phyloP scores from a whole-genome alignment of 2,888 invertebrate genomes.

The Deilephila porcellus region DNA sequence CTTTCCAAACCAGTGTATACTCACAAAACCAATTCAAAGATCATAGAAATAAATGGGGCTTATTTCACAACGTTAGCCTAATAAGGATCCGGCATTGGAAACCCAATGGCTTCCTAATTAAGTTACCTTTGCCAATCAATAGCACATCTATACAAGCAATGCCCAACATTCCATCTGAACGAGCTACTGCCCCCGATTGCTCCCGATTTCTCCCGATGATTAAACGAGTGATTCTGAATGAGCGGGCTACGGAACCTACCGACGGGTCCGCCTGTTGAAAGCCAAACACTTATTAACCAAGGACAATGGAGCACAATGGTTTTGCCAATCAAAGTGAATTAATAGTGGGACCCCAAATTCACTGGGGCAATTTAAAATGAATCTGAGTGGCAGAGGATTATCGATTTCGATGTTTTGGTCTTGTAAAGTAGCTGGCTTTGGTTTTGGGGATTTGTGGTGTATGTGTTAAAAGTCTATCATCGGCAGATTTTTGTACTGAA shows the following conservation, averaged over 20 bases:
- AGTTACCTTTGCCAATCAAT: conserved; percentile 8
- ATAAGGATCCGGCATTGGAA: background rate
- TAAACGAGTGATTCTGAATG: conserved; percentile 17
- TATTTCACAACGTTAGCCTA: background rate
- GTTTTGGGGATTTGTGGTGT: too few species aligned
- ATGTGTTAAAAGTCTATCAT: too few species aligned
- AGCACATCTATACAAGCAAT: background rate
- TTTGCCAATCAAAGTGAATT: conserved; percentile 12
- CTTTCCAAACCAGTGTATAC: too few species aligned
- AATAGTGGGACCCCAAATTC: background rate
- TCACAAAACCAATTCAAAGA: too few species aligned
- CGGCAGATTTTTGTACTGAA: too few species aligned
- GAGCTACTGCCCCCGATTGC: background rate
- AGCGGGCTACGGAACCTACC: background rate
- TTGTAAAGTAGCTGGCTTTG: too few species aligned
- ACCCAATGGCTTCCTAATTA: conserved; percentile 21
- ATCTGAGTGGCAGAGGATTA: background rate
- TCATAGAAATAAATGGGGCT: background rate
- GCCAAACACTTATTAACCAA: conserved; percentile 12
- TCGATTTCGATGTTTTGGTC: background rate
- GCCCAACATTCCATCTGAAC: conserved; percentile 1
- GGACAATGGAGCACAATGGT: background rate
- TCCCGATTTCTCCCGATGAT: conserved; percentile 11
- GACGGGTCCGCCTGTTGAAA: background rate
- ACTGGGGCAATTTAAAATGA: background rate